Conservation (phyloP, 2,113 vertebrate genomes). For the Cairina moschata region DNA sequence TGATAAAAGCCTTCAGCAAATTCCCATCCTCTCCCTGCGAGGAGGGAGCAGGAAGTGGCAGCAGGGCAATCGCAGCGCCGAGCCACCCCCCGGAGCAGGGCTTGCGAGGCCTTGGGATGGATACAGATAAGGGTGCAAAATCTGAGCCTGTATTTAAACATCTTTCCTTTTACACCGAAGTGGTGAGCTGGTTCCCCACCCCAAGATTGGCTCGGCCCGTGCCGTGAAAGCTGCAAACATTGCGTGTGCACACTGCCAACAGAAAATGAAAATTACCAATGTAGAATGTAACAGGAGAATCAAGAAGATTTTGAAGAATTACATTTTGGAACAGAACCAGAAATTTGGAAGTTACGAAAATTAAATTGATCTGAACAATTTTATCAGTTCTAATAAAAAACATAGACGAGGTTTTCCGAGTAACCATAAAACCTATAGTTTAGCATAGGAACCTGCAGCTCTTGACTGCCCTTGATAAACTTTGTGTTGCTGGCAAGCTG, state of each 20-base stretch:
- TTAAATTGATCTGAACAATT: neutral
- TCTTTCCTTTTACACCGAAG: neutral
- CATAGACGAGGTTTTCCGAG: neutral
- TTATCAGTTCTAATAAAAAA: neutral
- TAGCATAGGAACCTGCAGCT: neutral
- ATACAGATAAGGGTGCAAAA: neutral
- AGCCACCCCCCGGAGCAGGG: neutral
- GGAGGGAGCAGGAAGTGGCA: conserved; percentile 52
- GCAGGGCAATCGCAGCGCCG: neutral
- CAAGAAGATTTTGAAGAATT: neutral
- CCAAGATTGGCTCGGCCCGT: rapidly evolving
- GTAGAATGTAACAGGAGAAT: neutral
- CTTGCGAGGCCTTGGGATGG: neutral
- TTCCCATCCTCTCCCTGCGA: conserved; percentile 50
- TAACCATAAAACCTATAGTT: neutral
- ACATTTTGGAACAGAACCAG: neutral
- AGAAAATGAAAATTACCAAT: neutral
- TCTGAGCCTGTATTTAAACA: rapidly evolving
- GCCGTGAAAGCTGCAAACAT: neutral
- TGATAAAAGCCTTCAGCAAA: conserved; percentile 65
- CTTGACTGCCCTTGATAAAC: neutral
- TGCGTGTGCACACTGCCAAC: neutral
- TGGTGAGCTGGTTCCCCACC: neutral
- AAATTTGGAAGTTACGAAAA: neutral
- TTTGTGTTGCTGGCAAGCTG: neutral